A percentile compares a stretch with the other conserved stretches of the same genome.
Conservation (phyloP, 2,113 vertebrate genomes). For the Baryphthengus martii region DNA sequence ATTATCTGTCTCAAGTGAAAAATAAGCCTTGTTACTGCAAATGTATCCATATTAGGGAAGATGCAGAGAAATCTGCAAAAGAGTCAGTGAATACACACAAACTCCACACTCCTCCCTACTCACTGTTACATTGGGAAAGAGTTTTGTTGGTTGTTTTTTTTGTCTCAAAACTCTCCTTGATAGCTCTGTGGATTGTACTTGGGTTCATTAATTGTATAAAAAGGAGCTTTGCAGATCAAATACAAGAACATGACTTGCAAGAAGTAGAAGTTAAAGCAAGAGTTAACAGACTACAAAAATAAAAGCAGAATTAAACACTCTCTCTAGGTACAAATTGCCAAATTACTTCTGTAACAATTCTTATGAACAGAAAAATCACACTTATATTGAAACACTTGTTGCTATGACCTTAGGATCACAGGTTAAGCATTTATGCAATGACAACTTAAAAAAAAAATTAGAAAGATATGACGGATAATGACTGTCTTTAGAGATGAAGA, state of each 20-base stretch:
- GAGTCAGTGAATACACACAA: not conserved
- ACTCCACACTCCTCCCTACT: fast-evolving
- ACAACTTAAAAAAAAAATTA: not conserved
- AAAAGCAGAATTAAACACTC: not conserved
- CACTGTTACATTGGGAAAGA: not conserved
- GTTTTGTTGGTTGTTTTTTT: fast-evolving
- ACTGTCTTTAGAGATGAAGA: not conserved
- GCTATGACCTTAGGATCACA: not conserved
- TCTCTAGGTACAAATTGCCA: not conserved
- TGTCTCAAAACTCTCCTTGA: not conserved
- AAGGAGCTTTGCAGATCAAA: not conserved
- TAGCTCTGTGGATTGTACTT: not conserved
- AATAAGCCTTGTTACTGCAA: not conserved
- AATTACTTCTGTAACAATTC: not conserved
- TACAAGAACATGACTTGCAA: not conserved
- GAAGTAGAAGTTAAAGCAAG: not conserved
- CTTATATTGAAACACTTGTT: not conserved
- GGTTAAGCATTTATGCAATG: not conserved
- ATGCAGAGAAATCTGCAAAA: not conserved
- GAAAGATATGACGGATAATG: not conserved
- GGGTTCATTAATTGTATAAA: not conserved
- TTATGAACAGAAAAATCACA: not conserved
- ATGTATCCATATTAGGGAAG: not conserved
- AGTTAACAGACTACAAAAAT: not conserved
- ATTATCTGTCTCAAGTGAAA: not conserved